These are phyloP conservation scores for Anolis carolinensis DNA, from an alignment of 2,113 vertebrate species.

Conservation along the genomic window DNA sequence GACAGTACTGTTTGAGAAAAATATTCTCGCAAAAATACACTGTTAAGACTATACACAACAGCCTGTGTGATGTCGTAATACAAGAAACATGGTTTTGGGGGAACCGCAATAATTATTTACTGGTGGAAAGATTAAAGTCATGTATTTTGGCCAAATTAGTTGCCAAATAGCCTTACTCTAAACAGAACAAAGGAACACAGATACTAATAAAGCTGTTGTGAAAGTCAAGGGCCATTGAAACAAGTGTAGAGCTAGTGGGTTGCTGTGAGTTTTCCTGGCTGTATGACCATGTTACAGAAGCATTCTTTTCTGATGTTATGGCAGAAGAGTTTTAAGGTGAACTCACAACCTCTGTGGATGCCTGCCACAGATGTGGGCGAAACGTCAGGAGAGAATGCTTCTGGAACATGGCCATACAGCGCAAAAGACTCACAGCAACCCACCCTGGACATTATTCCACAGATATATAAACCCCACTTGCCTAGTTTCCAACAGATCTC, in stretches of 20 bases:
- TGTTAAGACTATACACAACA: background rate
- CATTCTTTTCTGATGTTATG: no score
- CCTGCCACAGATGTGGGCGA: no score
- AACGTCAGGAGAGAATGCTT: no score
- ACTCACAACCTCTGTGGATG: no score
- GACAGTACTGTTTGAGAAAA: constrained; percentile 2
- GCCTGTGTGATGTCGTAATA: background rate
- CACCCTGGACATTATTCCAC: no score
- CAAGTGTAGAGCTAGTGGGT: background rate
- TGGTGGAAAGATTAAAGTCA: background rate
- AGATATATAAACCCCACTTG: no score
- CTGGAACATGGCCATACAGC: no score
- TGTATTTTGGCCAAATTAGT: background rate
- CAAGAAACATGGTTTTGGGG: background rate
- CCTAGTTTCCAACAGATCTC: no score
- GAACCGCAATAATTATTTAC: background rate
- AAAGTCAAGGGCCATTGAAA: background rate
- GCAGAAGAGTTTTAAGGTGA: no score
- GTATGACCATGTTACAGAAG: no score
- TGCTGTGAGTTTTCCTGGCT: no score
- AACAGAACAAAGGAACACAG: background rate
- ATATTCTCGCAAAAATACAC: background rate
- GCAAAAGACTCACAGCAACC: no score
- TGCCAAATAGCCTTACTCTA: background rate
- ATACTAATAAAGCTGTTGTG: background rate